Conservation (phyloP, 2,113 vertebrate species). For the Menura novaehollandiae region DNA sequence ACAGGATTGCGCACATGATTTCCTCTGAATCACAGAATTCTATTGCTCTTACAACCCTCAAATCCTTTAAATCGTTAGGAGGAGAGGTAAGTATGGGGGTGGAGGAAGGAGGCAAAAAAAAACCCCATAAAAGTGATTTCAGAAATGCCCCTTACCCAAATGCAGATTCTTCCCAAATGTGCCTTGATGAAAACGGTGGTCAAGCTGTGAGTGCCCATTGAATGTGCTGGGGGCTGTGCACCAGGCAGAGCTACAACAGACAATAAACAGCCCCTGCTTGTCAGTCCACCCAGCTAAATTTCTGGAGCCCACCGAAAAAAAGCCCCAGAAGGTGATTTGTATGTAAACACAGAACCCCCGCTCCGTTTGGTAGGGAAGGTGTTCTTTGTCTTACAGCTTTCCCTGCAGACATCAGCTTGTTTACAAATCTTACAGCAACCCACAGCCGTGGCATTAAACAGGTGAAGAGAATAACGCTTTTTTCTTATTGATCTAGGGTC, state of each 20-base stretch:
- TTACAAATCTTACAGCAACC: constrained; percentile 14
- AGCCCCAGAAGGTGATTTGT: neutral
- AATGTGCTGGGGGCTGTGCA: neutral
- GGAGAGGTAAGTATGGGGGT: neutral
- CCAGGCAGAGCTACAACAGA: neutral
- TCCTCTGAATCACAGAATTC: neutral
- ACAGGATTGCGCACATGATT: neutral
- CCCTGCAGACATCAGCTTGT: constrained; percentile 16
- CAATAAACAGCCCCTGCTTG: neutral
- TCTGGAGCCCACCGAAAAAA: neutral
- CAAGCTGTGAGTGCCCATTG: neutral
- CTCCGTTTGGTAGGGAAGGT: neutral
- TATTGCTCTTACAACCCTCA: neutral
- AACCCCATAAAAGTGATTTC: neutral
- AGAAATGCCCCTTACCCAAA: neutral
- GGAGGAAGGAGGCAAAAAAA: neutral
- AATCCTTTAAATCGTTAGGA: neutral
- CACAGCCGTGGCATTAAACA: constrained; percentile 29
- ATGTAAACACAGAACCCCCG: neutral
- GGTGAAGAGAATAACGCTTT: constrained; percentile 36
- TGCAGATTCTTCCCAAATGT: neutral
- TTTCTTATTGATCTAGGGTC: constrained; percentile 49
- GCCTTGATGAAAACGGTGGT: neutral
- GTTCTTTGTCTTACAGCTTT: constrained; percentile 26
- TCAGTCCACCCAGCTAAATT: neutral